Base-by-base conservation (phyloP, 2,888 invertebrate genomes). In the Aplocera efformata region DNA sequence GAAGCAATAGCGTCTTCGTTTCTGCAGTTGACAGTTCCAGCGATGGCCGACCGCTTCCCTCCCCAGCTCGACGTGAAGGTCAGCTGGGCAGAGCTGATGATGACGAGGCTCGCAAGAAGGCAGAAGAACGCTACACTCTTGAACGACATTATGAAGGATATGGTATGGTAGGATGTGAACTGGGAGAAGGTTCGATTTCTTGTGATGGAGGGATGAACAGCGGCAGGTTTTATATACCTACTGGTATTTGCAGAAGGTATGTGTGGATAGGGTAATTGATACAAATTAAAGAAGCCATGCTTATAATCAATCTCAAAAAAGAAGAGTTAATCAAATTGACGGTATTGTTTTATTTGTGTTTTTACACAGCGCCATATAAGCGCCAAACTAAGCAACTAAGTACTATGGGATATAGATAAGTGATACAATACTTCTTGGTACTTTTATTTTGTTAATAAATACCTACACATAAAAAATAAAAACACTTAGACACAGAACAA, bases 41-140 rank as follows among this genome's bases (percentile, higher is more conserved):
- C 56, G 10, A 70, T 50, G 7, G 63, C 67, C 0, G 63, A 63
- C 7, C 90, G 74, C 48, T 85, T 81, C 1, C 84, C 85, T 0
- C 78, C 89, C 90, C 90, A 91, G 35, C 82, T 85, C 0, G 90
- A 89, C 0, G 90, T 90, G 61, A 90, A 91, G 3, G 90, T 91
- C 23, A 91, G 63, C 58, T 90, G 90, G 0, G 82, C 90, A 1
- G 79, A 70, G 9, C 67, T 58, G 24, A 67, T 38, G 13, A 77
- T 32, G 42, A 69, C 71, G 21, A 77, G 30, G 53, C 72, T 79
- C 5, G 72, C 76, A 24, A 76, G 48, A 32, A 84, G 27, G 8
- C 75, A 49, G 13, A 73, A 44, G 31, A 65, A 44, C 17, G 63
- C 27, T 7, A 41, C 27, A 30, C 40, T 79, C 32, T 58, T 74